phyloP scores from a whole-genome alignment of 2,888 invertebrate genomes.

The Oscheius myriophilus region DNA sequence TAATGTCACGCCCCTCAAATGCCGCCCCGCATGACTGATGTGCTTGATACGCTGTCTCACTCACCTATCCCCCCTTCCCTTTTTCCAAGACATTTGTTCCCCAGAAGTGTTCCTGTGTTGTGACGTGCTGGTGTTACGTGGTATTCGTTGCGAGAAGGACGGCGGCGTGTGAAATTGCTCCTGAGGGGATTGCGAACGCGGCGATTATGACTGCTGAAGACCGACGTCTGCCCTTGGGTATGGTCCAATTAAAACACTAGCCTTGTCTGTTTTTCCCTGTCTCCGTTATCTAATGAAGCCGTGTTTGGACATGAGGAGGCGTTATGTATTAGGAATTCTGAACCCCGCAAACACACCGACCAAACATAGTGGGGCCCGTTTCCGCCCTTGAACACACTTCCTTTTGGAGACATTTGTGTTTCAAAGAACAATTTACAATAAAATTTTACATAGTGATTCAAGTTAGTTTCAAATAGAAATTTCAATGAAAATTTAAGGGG shows the following conservation, averaged over 20 bases:
- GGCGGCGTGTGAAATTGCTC: constrained; percentile 29
- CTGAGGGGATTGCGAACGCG: constrained; percentile 26
- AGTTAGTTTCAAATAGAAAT: too few relatives aligned
- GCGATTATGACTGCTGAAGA: constrained; percentile 29
- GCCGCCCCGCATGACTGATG: too few relatives aligned
- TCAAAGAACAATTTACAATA: background rate
- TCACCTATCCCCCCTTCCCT: too few relatives aligned
- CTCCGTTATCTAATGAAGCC: background rate
- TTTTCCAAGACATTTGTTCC: too few relatives aligned
- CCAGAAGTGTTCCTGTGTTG: constrained; percentile 22
- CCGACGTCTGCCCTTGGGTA: background rate
- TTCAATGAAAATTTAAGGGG: too few relatives aligned
- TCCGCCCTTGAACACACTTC: too few relatives aligned
- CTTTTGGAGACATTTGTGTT: too few relatives aligned
- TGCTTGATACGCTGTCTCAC: too few relatives aligned
- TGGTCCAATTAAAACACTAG: background rate
- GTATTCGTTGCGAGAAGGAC: constrained; percentile 30
- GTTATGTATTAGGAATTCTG: too few relatives aligned
- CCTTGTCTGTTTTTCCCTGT: constrained; percentile 1
- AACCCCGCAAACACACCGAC: too few relatives aligned
- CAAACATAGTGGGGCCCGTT: too few relatives aligned
- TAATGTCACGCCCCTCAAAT: too few relatives aligned
- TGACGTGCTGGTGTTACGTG: constrained; percentile 8
- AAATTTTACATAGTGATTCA: background rate
- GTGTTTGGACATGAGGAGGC: background rate